These are phyloP conservation scores for Drosophila paracracens DNA, from an alignment of 2,888 invertebrate genomes.

Conservation along the genomic window DNA sequence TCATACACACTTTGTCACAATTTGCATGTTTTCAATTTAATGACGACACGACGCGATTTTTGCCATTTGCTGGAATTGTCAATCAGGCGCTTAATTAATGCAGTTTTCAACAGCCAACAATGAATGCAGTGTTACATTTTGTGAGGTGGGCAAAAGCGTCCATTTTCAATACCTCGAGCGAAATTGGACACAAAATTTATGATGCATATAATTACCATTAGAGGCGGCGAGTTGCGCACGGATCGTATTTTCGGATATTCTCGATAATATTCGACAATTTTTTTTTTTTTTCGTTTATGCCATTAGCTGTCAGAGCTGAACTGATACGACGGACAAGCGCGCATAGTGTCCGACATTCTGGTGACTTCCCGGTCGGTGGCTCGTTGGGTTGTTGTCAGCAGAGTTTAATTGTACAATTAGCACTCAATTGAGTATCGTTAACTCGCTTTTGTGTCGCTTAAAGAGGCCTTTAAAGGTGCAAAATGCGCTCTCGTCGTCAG, in stretches of 20 bases:
- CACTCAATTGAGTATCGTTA: constrained; percentile 81
- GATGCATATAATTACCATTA: constrained; percentile 79
- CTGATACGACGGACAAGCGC: constrained; percentile 46
- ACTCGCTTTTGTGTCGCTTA: constrained; percentile 64
- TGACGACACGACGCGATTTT: constrained; percentile 34
- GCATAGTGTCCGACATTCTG: constrained; percentile 24
- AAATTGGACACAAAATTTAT: constrained; percentile 72
- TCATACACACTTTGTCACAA: constrained; percentile 19
- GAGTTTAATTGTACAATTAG: constrained; percentile 81
- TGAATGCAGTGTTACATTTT: constrained; percentile 14
- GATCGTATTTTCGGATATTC: constrained; percentile 24
- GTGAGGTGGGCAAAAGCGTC: constrained; percentile 14
- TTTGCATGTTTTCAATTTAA: constrained; percentile 75
- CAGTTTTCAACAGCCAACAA: constrained; percentile 65
- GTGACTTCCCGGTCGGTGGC: constrained; percentile 12
- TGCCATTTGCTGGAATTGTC: constrained; percentile 53
- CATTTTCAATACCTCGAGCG: constrained; percentile 56
- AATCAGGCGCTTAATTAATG: constrained; percentile 81
- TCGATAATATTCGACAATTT: constrained; percentile 4
- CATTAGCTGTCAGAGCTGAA: constrained; percentile 61
- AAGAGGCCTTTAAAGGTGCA: constrained; percentile 71
- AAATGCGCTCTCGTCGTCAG: constrained; percentile 31
- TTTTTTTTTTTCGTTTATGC: constrained; percentile 47
- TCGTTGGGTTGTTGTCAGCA: constrained; percentile 25
- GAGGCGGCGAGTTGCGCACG: constrained; percentile 35